A percentile compares a stretch with the other conserved stretches of the same genome.
These are phyloP conservation scores for Rotaria socialis DNA, from an alignment of 2,888 invertebrate species.

Conservation along the genomic window DNA sequence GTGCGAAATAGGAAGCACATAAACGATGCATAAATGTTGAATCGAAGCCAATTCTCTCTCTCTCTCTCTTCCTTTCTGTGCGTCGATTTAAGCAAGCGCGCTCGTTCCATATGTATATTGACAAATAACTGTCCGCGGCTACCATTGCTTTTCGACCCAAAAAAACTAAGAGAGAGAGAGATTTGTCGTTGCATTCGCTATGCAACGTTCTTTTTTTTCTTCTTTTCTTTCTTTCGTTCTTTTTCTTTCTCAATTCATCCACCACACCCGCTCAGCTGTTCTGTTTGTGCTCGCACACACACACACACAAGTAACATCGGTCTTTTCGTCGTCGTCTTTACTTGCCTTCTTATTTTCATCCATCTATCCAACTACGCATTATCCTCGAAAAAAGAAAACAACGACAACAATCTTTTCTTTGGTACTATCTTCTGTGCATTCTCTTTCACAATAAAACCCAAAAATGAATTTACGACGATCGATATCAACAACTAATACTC, in stretches of 20 bases:
- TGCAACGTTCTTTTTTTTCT: background rate
- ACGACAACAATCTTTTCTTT: background rate
- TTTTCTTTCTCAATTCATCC: constrained; percentile 15
- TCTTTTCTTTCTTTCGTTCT: constrained; percentile 7
- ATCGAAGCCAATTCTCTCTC: constrained; percentile 26
- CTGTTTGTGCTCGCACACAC: constrained; percentile 7
- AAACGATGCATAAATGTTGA: background rate
- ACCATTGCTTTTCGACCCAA: background rate
- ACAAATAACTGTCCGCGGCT: constrained; percentile 13
- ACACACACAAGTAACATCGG: constrained; percentile 6
- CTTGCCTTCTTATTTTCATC: constrained; percentile 11
- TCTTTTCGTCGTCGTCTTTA: constrained; percentile 29
- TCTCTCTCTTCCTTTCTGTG: background rate
- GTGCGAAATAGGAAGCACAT: background rate
- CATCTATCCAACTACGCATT: constrained; percentile 29
- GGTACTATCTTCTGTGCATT: background rate
- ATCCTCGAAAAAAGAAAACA: constrained; percentile 5
- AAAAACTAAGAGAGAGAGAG: constrained; percentile 9
- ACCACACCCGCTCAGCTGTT: constrained; percentile 25
- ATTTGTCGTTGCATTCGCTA: background rate
- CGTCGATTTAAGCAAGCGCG: background rate
- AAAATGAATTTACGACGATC: constrained; percentile 5
- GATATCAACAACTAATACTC: background rate
- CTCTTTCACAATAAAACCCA: background rate
- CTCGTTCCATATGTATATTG: constrained; percentile 22